A percentile compares a stretch with the other conserved stretches of the same genome.
Conservation (phyloP, 2,888 invertebrate genomes). For the Catocala sponsa region DNA sequence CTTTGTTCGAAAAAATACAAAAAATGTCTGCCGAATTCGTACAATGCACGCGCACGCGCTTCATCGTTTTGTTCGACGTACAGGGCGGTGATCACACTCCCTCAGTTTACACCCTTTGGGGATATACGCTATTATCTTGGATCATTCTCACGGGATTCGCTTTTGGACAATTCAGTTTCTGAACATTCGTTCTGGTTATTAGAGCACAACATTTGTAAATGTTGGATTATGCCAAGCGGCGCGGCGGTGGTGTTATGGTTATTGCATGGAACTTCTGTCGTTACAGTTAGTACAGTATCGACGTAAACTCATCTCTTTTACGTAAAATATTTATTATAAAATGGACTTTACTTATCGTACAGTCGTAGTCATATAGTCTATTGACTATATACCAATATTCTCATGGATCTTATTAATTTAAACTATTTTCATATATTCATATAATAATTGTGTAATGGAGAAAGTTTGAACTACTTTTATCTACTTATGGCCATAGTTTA, state of each 20-base stretch:
- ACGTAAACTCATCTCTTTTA: no score
- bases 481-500: no score
- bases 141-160: constrained; percentile 64
- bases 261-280: background rate
- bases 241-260: background rate
- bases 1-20: constrained; percentile 67
- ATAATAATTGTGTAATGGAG: no score
- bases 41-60: constrained; percentile 73
- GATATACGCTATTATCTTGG: constrained; percentile 60
- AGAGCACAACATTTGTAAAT: constrained; percentile 21
- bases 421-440: no score
- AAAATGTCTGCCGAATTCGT: constrained; percentile 60
- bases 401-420: no score
- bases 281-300: no score
- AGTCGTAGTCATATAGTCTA: no score
- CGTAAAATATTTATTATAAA: no score
- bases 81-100: constrained; percentile 63
- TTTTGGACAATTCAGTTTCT: constrained; percentile 40
- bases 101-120: constrained; percentile 61
- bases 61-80: constrained; percentile 65
- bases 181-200: constrained; percentile 47
- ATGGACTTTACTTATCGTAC: no score
- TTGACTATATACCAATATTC: no score
- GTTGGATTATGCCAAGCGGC: background rate
- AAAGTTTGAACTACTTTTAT: no score